phyloP scores from a whole-genome alignment of 2,797 vertebrate species.

The Chelonia mydas region DNA sequence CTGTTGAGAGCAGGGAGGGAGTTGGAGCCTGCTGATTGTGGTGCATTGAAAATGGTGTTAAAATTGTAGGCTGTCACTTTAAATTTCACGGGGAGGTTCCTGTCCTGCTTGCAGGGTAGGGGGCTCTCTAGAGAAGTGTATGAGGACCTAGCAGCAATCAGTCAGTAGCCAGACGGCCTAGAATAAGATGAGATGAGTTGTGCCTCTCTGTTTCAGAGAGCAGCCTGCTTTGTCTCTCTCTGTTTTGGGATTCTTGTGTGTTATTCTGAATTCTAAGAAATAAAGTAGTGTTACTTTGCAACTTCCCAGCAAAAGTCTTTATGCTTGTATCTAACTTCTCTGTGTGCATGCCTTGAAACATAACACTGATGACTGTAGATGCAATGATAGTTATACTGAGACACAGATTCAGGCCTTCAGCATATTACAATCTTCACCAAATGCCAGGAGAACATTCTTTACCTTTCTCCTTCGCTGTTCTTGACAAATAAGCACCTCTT shows the following conservation, averaged over 20 bases:
- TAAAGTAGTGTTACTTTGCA: not conserved
- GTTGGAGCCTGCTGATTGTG: not conserved
- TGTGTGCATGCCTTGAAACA: not conserved
- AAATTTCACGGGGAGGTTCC: not conserved
- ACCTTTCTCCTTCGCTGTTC: not conserved
- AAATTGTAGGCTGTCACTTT: not conserved
- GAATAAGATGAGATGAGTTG: not conserved
- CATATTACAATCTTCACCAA: not conserved
- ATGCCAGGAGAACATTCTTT: accelerated
- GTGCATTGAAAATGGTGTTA: not conserved
- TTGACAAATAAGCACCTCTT: not conserved
- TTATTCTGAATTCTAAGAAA: not conserved
- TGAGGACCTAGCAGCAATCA: not conserved
- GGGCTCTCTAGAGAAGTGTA: not conserved
- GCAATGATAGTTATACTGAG: not conserved
- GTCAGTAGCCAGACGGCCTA: not conserved
- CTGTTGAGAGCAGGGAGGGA: not conserved
- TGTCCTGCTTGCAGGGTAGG: not conserved
- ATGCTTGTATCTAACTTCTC: not conserved
- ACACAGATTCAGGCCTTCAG: not conserved
- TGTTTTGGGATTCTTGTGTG: not conserved
- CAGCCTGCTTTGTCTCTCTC: not conserved
- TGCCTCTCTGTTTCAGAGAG: not conserved
- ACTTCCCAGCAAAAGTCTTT: not conserved
- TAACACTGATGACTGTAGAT: not conserved